These are phyloP conservation scores for Urophycis tenuis DNA, from an alignment of 2,797 vertebrate species.

Conservation along the genomic window DNA sequence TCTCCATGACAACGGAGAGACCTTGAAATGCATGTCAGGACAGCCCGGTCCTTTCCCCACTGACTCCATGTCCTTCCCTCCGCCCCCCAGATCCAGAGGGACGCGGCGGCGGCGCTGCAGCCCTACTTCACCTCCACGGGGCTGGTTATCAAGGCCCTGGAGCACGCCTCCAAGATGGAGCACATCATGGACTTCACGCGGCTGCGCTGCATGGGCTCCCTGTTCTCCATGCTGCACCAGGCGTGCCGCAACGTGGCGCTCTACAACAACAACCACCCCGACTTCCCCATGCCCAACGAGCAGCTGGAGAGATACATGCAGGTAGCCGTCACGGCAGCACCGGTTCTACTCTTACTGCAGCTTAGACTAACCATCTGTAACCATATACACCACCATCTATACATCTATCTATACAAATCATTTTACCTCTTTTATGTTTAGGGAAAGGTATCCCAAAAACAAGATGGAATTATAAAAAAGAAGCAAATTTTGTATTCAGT, in stretches of 20 bases:
- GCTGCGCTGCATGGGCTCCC: constrained; percentile 88
- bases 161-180: constrained; percentile 94
- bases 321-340: constrained; percentile 57
- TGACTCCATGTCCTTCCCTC: neutral
- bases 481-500: too few species aligned
- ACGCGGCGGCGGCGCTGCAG: constrained; percentile 83
- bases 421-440: too few species aligned
- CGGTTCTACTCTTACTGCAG: too few species aligned
- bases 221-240: constrained; percentile 98
- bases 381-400: too few species aligned
- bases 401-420: too few species aligned
- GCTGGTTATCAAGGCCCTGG: constrained; percentile 93
- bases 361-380: too few species aligned
- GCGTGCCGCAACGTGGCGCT: constrained; percentile 93
- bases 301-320: constrained; percentile 97
- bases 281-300: constrained; percentile 96
- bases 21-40: neutral
- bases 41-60: neutral
- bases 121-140: constrained; percentile 96
- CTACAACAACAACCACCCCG: constrained; percentile 97
- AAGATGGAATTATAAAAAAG: too few species aligned
- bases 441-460: too few species aligned
- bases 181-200: constrained; percentile 99
- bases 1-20: too few species aligned
- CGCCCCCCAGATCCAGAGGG: constrained; percentile 85